Percentiles rank a stretch among this genome's conserved stretches.
Evolutionary conservation across 2,113 vertebrate genomes (phyloP).

Genomic region (Atherinomorus stipes): DNA sequence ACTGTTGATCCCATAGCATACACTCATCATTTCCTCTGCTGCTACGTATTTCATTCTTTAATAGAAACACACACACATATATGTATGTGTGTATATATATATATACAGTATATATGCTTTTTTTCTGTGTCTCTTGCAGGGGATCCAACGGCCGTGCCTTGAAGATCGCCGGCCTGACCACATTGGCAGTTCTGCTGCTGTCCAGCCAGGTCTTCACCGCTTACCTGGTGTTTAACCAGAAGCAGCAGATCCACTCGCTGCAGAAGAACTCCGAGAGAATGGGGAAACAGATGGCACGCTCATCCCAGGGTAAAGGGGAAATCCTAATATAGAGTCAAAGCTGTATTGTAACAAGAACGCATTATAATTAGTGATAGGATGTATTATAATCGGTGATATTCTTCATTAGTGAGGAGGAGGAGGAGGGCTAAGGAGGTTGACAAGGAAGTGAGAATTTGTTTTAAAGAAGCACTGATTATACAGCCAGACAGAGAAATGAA

Average conservation of each 20-base stretch:
- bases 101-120: too few relatives aligned
- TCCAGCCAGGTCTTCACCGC: constrained; percentile 89
- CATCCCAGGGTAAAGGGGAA: constrained; percentile 71
- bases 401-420: neutral
- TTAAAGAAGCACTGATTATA: constrained; percentile 30
- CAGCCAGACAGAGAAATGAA: neutral
- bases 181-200: constrained; percentile 89
- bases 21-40: neutral
- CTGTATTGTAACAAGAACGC: neutral
- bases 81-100: too few relatives aligned
- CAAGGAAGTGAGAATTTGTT: constrained; percentile 35
- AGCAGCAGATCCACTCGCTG: constrained; percentile 84
- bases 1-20: too few relatives aligned
- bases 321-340: neutral
- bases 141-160: constrained; percentile 73
- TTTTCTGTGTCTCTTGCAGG: constrained; percentile 38
- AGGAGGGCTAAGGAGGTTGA: neutral
- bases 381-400: neutral
- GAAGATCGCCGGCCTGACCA: constrained; percentile 82
- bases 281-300: constrained; percentile 82
- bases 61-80: too few relatives aligned
- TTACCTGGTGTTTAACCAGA: constrained; percentile 89
- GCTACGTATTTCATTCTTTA: too few relatives aligned
- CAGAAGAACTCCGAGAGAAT: constrained; percentile 81
- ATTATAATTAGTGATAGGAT: neutral